Conservation (phyloP, 2,113 vertebrate genomes). For the Pitta sordida region DNA sequence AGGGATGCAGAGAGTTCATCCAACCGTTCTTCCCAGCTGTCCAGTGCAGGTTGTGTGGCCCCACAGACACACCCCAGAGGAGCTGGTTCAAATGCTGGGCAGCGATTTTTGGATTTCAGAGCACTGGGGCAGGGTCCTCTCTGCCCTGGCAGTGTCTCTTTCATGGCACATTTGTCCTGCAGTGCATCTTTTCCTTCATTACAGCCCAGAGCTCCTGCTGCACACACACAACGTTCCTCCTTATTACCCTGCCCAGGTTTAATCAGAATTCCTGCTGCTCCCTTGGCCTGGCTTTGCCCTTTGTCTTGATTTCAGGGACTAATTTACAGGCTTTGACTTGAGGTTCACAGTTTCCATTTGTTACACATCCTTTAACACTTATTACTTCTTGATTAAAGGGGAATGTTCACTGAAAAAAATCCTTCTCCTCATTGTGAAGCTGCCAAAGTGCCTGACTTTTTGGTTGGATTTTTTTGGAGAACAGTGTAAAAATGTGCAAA, state of each 20-base stretch:
- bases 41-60: neutral
- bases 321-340: neutral
- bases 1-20: neutral
- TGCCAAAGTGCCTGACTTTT: neutral
- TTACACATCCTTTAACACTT: neutral
- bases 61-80: neutral
- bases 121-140: neutral
- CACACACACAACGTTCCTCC: neutral
- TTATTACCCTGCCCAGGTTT: neutral
- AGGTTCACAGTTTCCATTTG: neutral
- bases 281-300: neutral
- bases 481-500: neutral
- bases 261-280: neutral
- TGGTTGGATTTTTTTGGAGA: neutral
- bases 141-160: neutral
- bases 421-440: neutral
- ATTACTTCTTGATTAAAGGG: neutral
- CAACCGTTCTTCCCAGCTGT: neutral
- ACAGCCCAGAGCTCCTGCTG: neutral
- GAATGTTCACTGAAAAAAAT: neutral
- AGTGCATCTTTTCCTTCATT: fast-evolving
- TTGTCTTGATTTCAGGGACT: neutral
- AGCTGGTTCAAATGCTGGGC: neutral
- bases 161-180: neutral
- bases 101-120: no score